Evolutionary conservation across 23 tunicate species (phyloP), one percentile per base, ranked within the genome.

Genomic region (Clavelina lepadiformis): DNA sequence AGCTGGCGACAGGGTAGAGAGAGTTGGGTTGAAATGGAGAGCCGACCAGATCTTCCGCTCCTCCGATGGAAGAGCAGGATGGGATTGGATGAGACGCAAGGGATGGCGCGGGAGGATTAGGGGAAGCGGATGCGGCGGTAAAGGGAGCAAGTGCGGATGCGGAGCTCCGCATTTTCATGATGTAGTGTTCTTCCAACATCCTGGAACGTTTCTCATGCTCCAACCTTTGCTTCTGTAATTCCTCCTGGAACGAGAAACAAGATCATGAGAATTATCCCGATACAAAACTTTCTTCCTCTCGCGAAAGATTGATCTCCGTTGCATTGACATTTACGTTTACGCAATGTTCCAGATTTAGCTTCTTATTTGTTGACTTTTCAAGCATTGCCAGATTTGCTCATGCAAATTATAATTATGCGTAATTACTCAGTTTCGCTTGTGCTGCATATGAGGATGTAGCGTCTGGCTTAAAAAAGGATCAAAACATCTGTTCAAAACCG

Each of bases 201-300:
- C 88, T 73, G 31, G 88, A 71, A 38, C 88, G 68, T 46, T 72
- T 72, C 35, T 81, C 88, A 53, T 81, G 78, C 33, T 81, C 88
- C 32, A 72, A 19, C 13, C 88, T 64, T 26, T 81, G 88, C 27
- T 81, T 81, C 22, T 65, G 77, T n/a, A 81, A 33, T 35, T 72
- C 79, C 60, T 81, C 79, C 88, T 81, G 51, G 4, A 64, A 63
- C 3, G 31, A 60, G 31, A 38, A 11, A 20, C n/a, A 24, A 13
- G 26, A 55, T 19, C 20, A 0, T 55, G 26, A 55, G 15, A 8
- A 15, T 49, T 25, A 2, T 49, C 5, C 22, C 23, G 24, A 8
- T 41, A 8, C 49, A 15, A n/a, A n/a, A n/a, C n/a, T n/a, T n/a
- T n/a, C n/a, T n/a, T n/a, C n/a, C n/a, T n/a, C n/a, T n/a, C n/a